Base-by-base conservation (phyloP, 2,797 vertebrate species). In the Myiotriccus ornatus region DNA sequence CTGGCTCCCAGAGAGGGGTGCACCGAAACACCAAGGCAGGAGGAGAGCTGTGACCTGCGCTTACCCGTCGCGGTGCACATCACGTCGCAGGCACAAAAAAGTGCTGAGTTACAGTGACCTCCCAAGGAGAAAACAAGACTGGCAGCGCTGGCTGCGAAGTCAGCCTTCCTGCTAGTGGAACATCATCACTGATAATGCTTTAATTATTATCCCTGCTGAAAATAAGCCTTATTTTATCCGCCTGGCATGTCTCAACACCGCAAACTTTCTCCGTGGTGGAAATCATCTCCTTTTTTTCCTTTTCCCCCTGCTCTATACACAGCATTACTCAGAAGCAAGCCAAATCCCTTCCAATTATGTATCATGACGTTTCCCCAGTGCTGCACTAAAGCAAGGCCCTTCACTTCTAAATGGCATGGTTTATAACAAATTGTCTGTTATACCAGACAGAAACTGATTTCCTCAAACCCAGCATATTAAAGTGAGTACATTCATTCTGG, bases 121-220 rank as follows among this genome's bases (percentile, higher is more conserved):
- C 92, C 97, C 96, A 94, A 91, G 68, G 95, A 97, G 96, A 95
- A 96, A 97, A 93, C 91, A 84, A 95, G 96, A 94, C 95, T 95
- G 96, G 93, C 96, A 96, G 67, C 53, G 20, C 79, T 79, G 12
- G 34, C 90, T 88, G 84, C 43, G 2, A 81, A 94, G 71, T 28
- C 93, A 94, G 83, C 81, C 93, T 95, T 92, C 87, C 74, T 43
- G 79, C 90, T 41, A 47, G 57, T 35, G 44, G 5, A 92, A 75
- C 81, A 60, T 5, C 82, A 41, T 21, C 78, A 2, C 90, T 62
- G 70, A 64, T 78, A 67, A 87, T 9, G 90, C 93, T 95, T 89
- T 95, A 91, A 96, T 95, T 88, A 91, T 84, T 55, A 70, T 8
- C 41, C 21, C 71, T 68, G 60, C 90, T 71, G 79, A 90, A 94